A percentile compares a stretch with the other conserved stretches of the same genome.
Conservation (phyloP, 2,113 vertebrate genomes). For the Stictonetta naevosa region DNA sequence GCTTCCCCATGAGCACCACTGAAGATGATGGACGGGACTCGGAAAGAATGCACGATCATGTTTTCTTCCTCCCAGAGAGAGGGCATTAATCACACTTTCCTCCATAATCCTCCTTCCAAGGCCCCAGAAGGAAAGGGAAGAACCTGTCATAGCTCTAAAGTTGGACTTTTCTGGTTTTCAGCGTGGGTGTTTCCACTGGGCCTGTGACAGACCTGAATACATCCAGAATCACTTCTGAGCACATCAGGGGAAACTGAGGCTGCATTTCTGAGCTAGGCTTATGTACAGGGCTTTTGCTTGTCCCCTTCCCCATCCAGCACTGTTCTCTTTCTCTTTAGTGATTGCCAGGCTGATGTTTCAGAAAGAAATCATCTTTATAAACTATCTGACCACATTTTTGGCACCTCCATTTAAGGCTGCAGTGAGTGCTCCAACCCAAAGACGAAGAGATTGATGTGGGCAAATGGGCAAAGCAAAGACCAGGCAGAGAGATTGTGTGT, state of each 20-base stretch:
- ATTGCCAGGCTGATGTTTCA: background rate
- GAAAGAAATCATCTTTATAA: background rate
- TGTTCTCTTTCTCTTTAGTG: background rate
- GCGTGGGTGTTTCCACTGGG: background rate
- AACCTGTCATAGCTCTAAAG: conserved; percentile 44
- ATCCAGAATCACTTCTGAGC: background rate
- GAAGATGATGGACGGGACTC: conserved; percentile 17
- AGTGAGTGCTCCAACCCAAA: accelerated
- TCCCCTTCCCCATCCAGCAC: background rate
- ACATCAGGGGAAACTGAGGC: background rate
- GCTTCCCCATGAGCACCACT: conserved; percentile 26
- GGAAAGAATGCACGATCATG: conserved; percentile 25
- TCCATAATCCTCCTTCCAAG: conserved; percentile 50
- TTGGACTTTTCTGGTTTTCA: background rate
- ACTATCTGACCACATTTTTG: background rate
- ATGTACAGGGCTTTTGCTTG: background rate
- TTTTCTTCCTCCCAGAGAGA: conserved; percentile 52
- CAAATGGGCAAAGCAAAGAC: background rate
- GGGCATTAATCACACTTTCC: conserved; percentile 49
- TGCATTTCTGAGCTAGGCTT: background rate
- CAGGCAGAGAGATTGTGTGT: background rate
- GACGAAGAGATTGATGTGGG: background rate
- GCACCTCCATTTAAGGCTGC: background rate
- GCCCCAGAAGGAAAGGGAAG: conserved; percentile 24
- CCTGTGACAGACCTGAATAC: background rate